A percentile compares a stretch with the other conserved stretches of the same genome.
Evolutionary conservation across 2,888 invertebrate species (phyloP).

Genomic region (Plusia festucae): DNA sequence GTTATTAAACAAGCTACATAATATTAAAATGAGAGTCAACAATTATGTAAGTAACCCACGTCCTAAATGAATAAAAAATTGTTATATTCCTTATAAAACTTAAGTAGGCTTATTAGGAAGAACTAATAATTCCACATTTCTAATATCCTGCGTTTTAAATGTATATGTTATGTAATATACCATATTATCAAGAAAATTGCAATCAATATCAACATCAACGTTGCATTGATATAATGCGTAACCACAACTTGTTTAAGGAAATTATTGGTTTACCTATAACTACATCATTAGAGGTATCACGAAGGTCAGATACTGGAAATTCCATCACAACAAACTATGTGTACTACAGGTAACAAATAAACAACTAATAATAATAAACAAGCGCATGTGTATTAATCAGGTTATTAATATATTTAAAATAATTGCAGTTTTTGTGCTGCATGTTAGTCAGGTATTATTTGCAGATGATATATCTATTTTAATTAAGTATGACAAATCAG

Average conservation of each 20-base stretch:
- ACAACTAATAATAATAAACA: conserved; percentile 11
- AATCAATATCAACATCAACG: conserved; percentile 13
- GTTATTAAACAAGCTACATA: no score
- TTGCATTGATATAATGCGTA: conserved; percentile 19
- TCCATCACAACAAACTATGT: conserved; percentile 20
- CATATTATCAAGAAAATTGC: not conserved
- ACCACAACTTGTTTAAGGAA: conserved; percentile 29
- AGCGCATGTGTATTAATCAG: not conserved
- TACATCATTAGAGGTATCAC: conserved; percentile 30
- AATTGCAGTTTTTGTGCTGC: not conserved
- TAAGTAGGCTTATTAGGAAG: no score
- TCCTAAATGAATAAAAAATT: no score
- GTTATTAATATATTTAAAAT: not conserved
- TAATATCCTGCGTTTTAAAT: no score
- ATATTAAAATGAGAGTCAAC: no score
- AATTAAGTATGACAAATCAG: no score
- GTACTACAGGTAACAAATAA: conserved; percentile 22
- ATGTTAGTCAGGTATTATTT: not conserved
- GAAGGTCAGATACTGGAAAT: conserved; percentile 44
- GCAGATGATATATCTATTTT: not conserved
- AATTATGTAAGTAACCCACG: no score
- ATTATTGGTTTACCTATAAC: conserved; percentile 32
- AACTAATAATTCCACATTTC: no score
- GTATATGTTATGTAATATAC: no score
- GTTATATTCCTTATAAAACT: no score